Conservation (phyloP, 2,888 invertebrate species). For the Koerneria pararmatus region DNA sequence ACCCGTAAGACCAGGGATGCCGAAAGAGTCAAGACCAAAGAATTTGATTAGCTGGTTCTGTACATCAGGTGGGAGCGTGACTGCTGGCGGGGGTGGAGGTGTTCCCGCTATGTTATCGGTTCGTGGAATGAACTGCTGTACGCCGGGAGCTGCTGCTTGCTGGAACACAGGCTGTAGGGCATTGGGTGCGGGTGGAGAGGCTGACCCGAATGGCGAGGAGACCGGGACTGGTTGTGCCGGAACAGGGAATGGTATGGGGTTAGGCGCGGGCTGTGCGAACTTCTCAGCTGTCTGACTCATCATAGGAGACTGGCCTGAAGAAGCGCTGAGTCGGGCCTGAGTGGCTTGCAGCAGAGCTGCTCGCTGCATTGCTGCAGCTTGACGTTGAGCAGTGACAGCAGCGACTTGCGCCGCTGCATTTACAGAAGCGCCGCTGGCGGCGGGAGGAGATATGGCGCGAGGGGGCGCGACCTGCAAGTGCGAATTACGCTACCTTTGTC, state of each 20-base stretch:
- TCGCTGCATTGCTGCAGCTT: slow-evolving; percentile 26
- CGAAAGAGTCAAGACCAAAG: slow-evolving; percentile 59
- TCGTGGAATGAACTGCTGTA: slow-evolving; percentile 35
- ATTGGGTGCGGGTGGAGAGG: slow-evolving; percentile 22
- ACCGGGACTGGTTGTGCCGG: slow-evolving; percentile 30
- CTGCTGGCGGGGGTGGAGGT: slow-evolving; percentile 50
- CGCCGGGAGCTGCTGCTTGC: slow-evolving; percentile 35
- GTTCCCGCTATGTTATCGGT: slow-evolving; percentile 22
- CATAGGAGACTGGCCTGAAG: no score
- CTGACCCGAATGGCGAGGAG: slow-evolving; percentile 10
- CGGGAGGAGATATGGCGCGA: slow-evolving; percentile 36
- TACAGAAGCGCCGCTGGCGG: background rate
- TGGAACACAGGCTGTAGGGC: slow-evolving; percentile 31
- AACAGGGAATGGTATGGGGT: slow-evolving; percentile 35
- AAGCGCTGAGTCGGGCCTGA: slow-evolving; percentile 6
- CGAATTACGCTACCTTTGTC: slow-evolving; percentile 19
- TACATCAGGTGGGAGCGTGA: slow-evolving; percentile 58
- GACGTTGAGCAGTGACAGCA: slow-evolving; percentile 27
- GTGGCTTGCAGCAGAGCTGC: slow-evolving; percentile 37
- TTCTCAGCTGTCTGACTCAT: background rate
- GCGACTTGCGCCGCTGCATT: slow-evolving; percentile 27
- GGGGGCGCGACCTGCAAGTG: slow-evolving; percentile 39
- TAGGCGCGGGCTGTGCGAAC: slow-evolving; percentile 17
- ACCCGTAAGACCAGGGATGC: slow-evolving; percentile 58
- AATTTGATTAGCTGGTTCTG: slow-evolving; percentile 59